Conservation (phyloP, 2,113 vertebrate species). For the Mustelus asterias region DNA sequence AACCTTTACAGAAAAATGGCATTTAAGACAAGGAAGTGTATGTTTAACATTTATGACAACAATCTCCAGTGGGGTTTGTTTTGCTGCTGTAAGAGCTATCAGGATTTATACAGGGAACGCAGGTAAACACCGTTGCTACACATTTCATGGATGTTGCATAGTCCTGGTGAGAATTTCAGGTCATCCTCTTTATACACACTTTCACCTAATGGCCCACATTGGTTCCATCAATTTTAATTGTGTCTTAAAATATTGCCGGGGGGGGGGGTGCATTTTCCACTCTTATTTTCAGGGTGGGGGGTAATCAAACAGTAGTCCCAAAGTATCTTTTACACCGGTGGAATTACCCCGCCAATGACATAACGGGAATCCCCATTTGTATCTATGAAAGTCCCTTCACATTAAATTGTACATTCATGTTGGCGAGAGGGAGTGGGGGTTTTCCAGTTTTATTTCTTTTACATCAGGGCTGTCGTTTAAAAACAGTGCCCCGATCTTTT, state of each 20-base stretch:
- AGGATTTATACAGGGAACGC: neutral
- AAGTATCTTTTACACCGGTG: too few relatives aligned
- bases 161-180: neutral
- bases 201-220: neutral
- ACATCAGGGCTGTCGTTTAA: too few relatives aligned
- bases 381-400: too few relatives aligned
- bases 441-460: too few relatives aligned
- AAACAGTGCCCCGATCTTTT: too few relatives aligned
- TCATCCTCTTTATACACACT: neutral
- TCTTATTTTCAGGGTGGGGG: too few relatives aligned
- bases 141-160: neutral
- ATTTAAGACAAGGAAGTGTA: neutral
- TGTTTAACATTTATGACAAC: neutral
- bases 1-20: neutral
- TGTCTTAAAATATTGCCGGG: neutral
- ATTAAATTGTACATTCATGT: too few relatives aligned
- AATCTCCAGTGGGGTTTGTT: neutral
- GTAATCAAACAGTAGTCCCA: too few relatives aligned
- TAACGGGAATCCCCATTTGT: too few relatives aligned
- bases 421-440: too few relatives aligned
- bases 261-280: too few relatives aligned
- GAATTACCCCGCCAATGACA: too few relatives aligned
- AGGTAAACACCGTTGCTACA: neutral
- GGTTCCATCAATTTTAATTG: neutral
- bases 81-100: neutral